Conservation (phyloP, 2,113 vertebrate genomes). For the Ramphastos sulfuratus region DNA sequence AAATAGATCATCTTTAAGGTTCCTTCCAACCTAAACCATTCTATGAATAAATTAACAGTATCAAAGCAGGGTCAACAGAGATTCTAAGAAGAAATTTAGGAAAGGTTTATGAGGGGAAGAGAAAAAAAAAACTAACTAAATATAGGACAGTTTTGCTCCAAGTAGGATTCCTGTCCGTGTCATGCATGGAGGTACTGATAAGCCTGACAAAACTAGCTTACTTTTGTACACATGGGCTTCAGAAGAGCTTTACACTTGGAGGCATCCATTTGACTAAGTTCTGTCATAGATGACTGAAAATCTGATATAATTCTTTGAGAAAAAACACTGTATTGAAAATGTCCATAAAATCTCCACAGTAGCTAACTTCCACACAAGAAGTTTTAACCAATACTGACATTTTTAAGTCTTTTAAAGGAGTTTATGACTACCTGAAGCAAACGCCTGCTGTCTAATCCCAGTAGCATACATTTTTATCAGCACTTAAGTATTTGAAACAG, state of each 20-base stretch:
- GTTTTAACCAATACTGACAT: slow-evolving; percentile 4
- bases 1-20: too few species aligned
- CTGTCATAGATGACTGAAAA: neutral
- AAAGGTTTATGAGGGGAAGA: neutral
- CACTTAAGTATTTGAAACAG: slow-evolving; percentile 27
- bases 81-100: neutral
- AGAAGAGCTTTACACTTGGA: neutral
- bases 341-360: slow-evolving; percentile 2
- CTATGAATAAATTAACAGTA: neutral
- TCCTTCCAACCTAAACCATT: too few species aligned
- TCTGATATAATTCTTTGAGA: neutral
- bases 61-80: neutral
- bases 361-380: neutral
- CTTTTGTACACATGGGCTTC: neutral
- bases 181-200: neutral
- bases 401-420: slow-evolving; percentile 22
- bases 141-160: neutral
- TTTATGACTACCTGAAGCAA: slow-evolving; percentile 19
- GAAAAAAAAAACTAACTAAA: neutral
- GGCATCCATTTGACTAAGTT: neutral
- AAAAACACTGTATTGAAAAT: neutral
- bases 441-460: slow-evolving; percentile 32
- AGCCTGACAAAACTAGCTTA: neutral
- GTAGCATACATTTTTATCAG: neutral
- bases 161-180: neutral